Evolutionary conservation across 2,888 invertebrate genomes (phyloP), one percentile per base, ranked within the genome.

Genomic region (Imbricaverruca yamaguchii): DNA sequence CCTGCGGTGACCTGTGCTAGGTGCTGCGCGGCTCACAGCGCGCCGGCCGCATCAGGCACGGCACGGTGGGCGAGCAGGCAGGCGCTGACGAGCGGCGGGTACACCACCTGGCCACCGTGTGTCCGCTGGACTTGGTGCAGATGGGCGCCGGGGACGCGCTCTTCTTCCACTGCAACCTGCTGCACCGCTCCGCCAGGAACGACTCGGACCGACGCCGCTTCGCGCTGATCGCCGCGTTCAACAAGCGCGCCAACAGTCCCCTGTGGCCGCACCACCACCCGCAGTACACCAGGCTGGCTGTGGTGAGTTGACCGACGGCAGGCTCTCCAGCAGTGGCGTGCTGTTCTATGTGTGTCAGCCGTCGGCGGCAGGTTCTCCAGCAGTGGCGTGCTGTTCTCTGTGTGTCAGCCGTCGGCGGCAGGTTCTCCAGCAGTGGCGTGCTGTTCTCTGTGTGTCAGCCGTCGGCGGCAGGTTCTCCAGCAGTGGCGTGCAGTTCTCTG

Each of bases 131-230:
- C 56, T 56, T 80, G 25, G 83, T 83, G 39, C 82, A 83, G 82
- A 83, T 83, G 83, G n/a, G 55, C 18, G 65, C 83, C 23, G 83
- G 83, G 4, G 83, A 83, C 74, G 82, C 74, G 9, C 81, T 83
- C 56, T 83, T 83, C 81, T 83, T 83, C 80, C 82, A 83, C 74
- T 83, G 82, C 55, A 83, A 83, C 82, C 81, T 83, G 39, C 82
- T 83, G 39, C 83, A 83, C 82, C 80, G 81, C 78, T 83, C 82
- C 10, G 69, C 63, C 53, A 79, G 81, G 78, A 83, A 83, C 82
- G 61, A 56, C 80, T 83, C 83, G 12, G 80, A 67, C 25, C 15
- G 53, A 18, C 79, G 83, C 8, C 81, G 83, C 10, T 83, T 82
- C 78, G 82, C 79, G 25, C 80, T 83, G 55, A 82, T 83, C 55